Evolutionary conservation across 2,113 vertebrate species (phyloP), one percentile per base, ranked within the genome.

Genomic region (Oxygymnocypris stewartii): DNA sequence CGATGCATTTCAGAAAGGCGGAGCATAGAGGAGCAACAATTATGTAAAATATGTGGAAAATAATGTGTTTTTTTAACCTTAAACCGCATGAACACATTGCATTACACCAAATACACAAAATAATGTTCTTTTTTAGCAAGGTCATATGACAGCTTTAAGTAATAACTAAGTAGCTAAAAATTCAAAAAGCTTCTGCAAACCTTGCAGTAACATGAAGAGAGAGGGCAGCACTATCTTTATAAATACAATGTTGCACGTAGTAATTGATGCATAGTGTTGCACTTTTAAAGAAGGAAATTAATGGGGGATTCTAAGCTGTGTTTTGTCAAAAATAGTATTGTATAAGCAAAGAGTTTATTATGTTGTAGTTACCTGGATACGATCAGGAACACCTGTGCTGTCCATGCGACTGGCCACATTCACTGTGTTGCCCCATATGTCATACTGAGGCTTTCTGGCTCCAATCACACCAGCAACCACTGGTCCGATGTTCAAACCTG

Each of bases 351-450:
- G 12, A 14, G 20, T 11, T 16, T 49, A 1, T 35, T 8, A 37
- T 25, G 25, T 40, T 37, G 42, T 23, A 2, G 18, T 65, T 89
- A 98, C 97, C 97, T 99, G 97, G 92, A 98, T 98, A 89, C 93
- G 94, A 92, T 99, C 97, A 10, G 97, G 97, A 47, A 98, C 95
- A 1, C 98, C 98, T 0, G 97, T 99, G 94, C 98, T 99, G 92
- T 99, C 98, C 97, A 99, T 99, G 28, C 98, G 95, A 90, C 97
- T 99, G 59, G 97, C 97, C 90, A 99, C 97, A 40, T 99, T 99
- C 85, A 99, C 97, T 0, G 97, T 98, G 95, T 99, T 99, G 54
- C 97, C 97, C 97, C 97, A 99, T 89, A 99, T 99, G 91, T 98
- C 97, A 6, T 98, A 98, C 90, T 98, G 97, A 0, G 97, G 97